Evolutionary conservation across 2,113 vertebrate species (phyloP), one percentile per base, ranked within the genome.

Genomic region (Petroica traversi): DNA sequence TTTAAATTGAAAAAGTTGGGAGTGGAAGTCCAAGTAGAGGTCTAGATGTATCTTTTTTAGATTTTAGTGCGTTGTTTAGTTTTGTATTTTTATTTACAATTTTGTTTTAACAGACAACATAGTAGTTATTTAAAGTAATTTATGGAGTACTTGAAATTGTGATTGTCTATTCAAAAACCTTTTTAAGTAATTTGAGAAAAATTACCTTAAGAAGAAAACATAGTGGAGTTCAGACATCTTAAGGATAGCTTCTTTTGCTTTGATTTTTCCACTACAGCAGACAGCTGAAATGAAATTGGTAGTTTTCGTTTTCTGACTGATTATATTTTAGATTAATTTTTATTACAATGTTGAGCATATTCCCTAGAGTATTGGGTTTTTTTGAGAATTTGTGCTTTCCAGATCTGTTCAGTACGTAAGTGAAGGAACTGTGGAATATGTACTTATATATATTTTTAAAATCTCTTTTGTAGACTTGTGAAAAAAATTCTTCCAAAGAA

Each of bases 401-500:
- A 31, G 5, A 69, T 89, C 18, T 79, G 4, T 88, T 88, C 0
- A 3, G n/a, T 81, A 57, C 1, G 0, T 57, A 41, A 49, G 16
- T 68, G 58, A 66, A 73, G 66, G 33, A 72, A 18, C 36, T 61
- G 16, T 34, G 23, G 75, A 68, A 52, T 45, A 16, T 45, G 34
- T 96, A 49, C n/a, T 87, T 55, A 88, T 7, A 36, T 72, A 52
- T 85, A 6, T 85, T 33, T 7, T 12, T 89, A 89, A 79, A 61
- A 52, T 66, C 76, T 95, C 24, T 96, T 71, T 96, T 95, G 9
- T 67, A 98, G 98, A 91, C 67, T 41, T 95, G 33, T 94, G 98
- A 98, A 83, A 98, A 97, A 79, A 95, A 94, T 82, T 97, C 97
- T 79, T 94, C 92, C 76, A 97, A 99, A 96, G 99, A 99, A 48